Conservation (phyloP, 2,113 vertebrate genomes). For the Mesocricetus auratus region DNA sequence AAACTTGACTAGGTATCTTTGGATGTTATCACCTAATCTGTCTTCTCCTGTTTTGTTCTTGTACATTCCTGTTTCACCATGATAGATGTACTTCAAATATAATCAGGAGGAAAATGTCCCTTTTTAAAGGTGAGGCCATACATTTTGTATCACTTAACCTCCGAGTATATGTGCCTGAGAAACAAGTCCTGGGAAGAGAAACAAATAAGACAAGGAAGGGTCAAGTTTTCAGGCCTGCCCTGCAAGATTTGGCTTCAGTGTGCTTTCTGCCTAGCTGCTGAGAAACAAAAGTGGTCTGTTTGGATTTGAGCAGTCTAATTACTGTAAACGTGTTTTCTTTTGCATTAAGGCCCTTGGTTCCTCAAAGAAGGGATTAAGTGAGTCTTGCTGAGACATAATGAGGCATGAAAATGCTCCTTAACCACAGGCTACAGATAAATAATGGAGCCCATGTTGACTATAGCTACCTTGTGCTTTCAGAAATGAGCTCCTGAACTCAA, state of each 20-base stretch:
- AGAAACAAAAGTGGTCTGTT: background rate
- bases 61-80: background rate
- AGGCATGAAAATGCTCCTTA: background rate
- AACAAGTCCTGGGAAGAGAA: background rate
- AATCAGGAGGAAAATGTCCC: conserved; percentile 4
- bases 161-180: background rate
- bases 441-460: background rate
- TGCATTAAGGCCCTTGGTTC: background rate
- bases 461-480: background rate
- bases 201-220: background rate
- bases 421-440: background rate
- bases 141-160: background rate
- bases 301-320: background rate
- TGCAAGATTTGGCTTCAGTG: background rate
- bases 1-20: background rate
- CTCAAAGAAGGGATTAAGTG: background rate
- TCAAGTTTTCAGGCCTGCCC: too few relatives aligned
- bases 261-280: background rate
- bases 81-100: background rate
- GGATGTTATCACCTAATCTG: background rate
- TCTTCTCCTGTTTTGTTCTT: background rate
- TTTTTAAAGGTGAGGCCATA: background rate
- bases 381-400: conserved; percentile 1
- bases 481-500: background rate
- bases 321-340: background rate